These are phyloP conservation scores for Pseudolycoriella hygida DNA, from an alignment of 2,888 invertebrate species.

Conservation along the genomic window DNA sequence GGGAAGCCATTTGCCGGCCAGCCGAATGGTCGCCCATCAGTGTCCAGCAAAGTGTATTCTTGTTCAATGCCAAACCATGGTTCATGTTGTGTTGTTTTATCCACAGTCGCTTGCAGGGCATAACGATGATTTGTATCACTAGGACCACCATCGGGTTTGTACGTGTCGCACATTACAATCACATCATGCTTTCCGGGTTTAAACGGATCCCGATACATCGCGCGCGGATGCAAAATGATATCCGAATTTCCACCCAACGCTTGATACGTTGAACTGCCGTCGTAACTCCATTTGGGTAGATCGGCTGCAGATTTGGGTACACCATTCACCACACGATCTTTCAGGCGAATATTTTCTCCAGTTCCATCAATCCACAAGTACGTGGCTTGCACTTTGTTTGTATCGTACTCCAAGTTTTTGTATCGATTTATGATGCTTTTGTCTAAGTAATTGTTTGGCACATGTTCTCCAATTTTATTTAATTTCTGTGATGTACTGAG, in stretches of 20 bases:
- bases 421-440: conserved; percentile 55
- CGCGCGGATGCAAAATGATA: conserved; percentile 55
- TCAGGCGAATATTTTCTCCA: conserved; percentile 48
- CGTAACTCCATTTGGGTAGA: conserved; percentile 57
- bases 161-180: conserved; percentile 61
- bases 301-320: conserved; percentile 41
- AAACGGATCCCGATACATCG: conserved; percentile 67
- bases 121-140: conserved; percentile 32
- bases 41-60: conserved; percentile 36
- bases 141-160: conserved; percentile 34
- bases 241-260: conserved; percentile 48
- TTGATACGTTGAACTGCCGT: conserved; percentile 55
- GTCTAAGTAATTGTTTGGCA: conserved; percentile 66
- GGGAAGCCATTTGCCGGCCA: conserved; percentile 39
- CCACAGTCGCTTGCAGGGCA: conserved; percentile 32
- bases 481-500: conserved; percentile 11
- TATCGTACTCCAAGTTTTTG: conserved; percentile 41
- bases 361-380: conserved; percentile 67
- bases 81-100: conserved; percentile 38
- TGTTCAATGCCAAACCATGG: conserved; percentile 64
- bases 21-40: conserved; percentile 45
- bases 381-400: conserved; percentile 37
- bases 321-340: conserved; percentile 49
- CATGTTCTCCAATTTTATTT: conserved; percentile 28
- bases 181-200: conserved; percentile 48